Evolutionary conservation across 2,797 vertebrate genomes (phyloP).

Genomic region (Staurois parvus): DNA sequence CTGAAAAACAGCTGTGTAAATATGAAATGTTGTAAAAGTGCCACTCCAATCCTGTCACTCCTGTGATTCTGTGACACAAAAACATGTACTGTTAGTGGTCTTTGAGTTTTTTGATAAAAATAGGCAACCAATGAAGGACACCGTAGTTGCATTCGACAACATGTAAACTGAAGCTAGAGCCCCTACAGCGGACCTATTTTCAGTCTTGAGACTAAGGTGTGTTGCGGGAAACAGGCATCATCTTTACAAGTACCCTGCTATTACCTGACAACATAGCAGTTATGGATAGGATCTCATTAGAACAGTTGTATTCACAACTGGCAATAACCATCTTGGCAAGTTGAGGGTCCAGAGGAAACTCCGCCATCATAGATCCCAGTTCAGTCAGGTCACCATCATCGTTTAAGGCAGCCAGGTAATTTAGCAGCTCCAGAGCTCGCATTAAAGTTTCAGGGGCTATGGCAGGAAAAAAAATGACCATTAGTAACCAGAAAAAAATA

Average conservation of each 20-base stretch:
- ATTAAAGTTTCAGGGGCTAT: constrained; percentile 96
- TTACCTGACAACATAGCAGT: constrained; percentile 99
- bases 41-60: too few relatives aligned
- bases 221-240: constrained; percentile 3
- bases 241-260: constrained; percentile 77
- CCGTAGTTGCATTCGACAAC: background rate
- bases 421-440: constrained; percentile 96
- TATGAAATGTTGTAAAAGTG: background rate
- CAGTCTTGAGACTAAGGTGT: background rate
- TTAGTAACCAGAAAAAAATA: background rate
- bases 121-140: background rate
- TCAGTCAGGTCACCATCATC: constrained; percentile 98
- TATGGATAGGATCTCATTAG: constrained; percentile 99
- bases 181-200: background rate
- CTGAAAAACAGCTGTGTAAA: background rate
- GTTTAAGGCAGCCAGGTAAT: constrained; percentile 97
- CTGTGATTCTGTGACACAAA: background rate
- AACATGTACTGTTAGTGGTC: background rate
- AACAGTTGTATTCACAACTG: constrained; percentile 99
- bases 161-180: background rate
- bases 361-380: constrained; percentile 99
- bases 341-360: constrained; percentile 97
- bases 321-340: constrained; percentile 99
- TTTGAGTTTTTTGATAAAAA: background rate
- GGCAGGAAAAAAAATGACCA: background rate